phyloP scores from a whole-genome alignment of 2,113 vertebrate species.

The Xenopus tropicalis region DNA sequence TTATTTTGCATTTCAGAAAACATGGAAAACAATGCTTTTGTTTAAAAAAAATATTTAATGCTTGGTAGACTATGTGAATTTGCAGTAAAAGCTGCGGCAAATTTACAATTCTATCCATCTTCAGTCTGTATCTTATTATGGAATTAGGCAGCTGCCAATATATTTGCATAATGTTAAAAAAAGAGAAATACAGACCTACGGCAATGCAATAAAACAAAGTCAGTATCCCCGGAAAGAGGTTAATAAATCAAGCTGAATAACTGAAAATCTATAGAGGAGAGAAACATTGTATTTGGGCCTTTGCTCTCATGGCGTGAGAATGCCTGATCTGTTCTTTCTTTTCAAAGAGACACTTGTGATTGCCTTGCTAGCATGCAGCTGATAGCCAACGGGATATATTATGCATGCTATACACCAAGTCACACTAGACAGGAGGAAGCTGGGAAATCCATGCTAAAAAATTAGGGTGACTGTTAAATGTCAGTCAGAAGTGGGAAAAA shows the following conservation, averaged over 20 bases:
- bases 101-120: not conserved
- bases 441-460: constrained; percentile 32
- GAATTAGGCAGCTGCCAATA: constrained; percentile 27
- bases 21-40: too few species aligned
- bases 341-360: constrained; percentile 35
- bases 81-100: not conserved
- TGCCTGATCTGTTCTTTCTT: constrained; percentile 36
- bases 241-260: constrained; percentile 44
- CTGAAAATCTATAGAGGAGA: constrained; percentile 3
- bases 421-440: constrained; percentile 43
- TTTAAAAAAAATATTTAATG: too few species aligned
- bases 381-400: constrained; percentile 44
- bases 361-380: constrained; percentile 15
- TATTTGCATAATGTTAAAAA: constrained; percentile 31
- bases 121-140: constrained; percentile 2
- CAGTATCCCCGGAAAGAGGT: constrained; percentile 16
- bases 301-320: constrained; percentile 33
- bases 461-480: constrained; percentile 53
- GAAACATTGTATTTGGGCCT: not conserved
- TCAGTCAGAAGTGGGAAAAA: constrained; percentile 58
- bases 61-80: not conserved
- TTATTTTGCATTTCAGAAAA: too few species aligned
- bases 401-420: constrained; percentile 42
- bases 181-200: constrained; percentile 9
- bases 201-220: constrained; percentile 36